Evolutionary conservation across 30 jellyfish, hydroid and myxozoan species (phyloP).

Genomic region (Aurelia sp.): DNA sequence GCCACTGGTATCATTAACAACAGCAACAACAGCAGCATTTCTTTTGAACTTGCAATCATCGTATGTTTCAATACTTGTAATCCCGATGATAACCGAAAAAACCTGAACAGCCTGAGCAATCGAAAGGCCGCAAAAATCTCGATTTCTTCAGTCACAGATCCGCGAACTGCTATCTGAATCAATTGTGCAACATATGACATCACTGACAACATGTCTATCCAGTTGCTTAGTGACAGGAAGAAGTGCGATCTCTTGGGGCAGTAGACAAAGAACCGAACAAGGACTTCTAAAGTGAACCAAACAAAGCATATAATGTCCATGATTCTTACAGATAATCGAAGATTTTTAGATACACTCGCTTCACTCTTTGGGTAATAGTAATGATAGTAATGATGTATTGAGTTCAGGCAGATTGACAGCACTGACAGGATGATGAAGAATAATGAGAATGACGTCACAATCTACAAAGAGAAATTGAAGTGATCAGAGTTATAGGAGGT

Average conservation of each 20-base stretch:
- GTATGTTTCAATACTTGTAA: slow-evolving; percentile 91
- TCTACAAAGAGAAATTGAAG: slow-evolving; percentile 40
- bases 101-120: slow-evolving; percentile 86
- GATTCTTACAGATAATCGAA: slow-evolving; percentile 34
- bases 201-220: slow-evolving; percentile 78
- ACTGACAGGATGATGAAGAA: slow-evolving; percentile 83
- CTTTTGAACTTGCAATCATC: slow-evolving; percentile 94
- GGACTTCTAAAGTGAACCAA: slow-evolving; percentile 84
- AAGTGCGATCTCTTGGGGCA: slow-evolving; percentile 71
- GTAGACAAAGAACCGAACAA: slow-evolving; percentile 71
- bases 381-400: slow-evolving; percentile 42
- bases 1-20: slow-evolving; percentile 95
- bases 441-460: slow-evolving; percentile 61
- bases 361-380: background rate
- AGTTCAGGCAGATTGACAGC: slow-evolving; percentile 77
- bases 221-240: slow-evolving; percentile 53
- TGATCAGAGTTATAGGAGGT: too few species aligned
- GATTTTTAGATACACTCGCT: background rate
- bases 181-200: slow-evolving; percentile 72
- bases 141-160: slow-evolving; percentile 40
- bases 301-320: slow-evolving; percentile 74
- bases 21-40: slow-evolving; percentile 79
- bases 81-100: slow-evolving; percentile 93
- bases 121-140: slow-evolving; percentile 84
- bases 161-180: slow-evolving; percentile 9